phyloP scores from a whole-genome alignment of 2,113 vertebrate species.

The Panthera tigris region DNA sequence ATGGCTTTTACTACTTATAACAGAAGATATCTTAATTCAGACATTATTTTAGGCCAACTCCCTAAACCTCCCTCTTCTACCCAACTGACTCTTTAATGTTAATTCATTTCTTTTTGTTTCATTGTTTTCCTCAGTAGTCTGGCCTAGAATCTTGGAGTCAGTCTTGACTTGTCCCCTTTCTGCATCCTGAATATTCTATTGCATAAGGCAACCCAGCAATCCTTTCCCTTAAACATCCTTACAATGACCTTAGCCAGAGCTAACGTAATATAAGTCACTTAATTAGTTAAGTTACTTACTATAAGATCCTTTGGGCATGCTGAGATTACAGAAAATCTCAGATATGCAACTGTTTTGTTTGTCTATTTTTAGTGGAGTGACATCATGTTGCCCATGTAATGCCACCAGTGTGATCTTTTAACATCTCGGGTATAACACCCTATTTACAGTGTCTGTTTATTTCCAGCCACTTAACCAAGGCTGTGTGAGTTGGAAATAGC shows the following conservation, averaged over 20 bases:
- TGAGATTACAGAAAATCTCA: background rate
- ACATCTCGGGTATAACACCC: background rate
- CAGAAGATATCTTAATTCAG: background rate
- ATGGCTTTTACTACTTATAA: background rate
- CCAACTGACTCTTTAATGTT: background rate
- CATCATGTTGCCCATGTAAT: too few relatives aligned
- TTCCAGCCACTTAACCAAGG: background rate
- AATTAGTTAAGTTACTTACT: background rate
- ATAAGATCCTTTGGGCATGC: background rate
- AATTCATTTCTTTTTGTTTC: background rate
- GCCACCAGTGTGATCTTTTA: background rate
- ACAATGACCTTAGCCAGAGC: background rate
- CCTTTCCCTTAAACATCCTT: background rate
- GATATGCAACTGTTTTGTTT: background rate
- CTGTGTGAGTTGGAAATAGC: background rate
- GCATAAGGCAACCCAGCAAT: background rate
- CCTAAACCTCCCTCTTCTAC: background rate
- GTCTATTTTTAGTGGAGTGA: background rate
- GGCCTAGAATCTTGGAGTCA: background rate
- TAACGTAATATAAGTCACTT: background rate
- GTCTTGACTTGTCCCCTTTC: background rate
- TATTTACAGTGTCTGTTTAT: background rate
- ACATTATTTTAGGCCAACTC: background rate
- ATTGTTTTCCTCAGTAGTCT: background rate
- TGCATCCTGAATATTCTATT: background rate